phyloP scores from a whole-genome alignment of 92 coral and sea anemone genomes.

The Metridium senile region DNA sequence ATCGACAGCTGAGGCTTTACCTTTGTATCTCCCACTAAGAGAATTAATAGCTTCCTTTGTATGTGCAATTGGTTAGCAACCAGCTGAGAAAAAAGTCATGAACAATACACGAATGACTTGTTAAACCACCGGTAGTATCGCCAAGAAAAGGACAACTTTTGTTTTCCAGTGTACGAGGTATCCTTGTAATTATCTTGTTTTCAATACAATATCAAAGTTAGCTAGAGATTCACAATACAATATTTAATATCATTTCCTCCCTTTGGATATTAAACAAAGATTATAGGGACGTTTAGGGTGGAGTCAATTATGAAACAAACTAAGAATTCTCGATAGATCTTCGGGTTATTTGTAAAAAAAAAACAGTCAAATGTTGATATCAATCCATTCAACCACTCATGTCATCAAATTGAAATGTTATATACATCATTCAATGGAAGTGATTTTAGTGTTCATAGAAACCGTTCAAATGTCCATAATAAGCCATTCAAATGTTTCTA shows the following conservation, averaged over 20 bases:
- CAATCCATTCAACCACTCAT: neutral
- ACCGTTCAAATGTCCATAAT: neutral
- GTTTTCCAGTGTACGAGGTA: neutral
- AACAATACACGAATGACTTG: slow-evolving; percentile 18
- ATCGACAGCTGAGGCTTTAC: slow-evolving; percentile 3
- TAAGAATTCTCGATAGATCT: too few species aligned
- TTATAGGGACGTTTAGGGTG: too few species aligned
- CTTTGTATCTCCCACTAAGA: neutral
- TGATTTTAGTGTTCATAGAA: neutral
- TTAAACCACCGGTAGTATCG: slow-evolving; percentile 5
- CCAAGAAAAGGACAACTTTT: neutral
- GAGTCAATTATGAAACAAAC: too few species aligned
- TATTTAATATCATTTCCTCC: too few species aligned
- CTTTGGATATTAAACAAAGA: too few species aligned
- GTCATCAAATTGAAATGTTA: too few species aligned
- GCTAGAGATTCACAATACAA: too few species aligned
- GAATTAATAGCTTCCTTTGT: slow-evolving; percentile 13
- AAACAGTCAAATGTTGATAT: neutral
- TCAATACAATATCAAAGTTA: too few species aligned
- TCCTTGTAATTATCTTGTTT: neutral
- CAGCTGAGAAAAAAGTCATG: neutral
- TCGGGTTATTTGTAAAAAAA: neutral
- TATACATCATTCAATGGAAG: too few species aligned
- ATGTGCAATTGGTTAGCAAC: neutral
- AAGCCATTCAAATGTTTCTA: neutral